Percentiles rank a stretch among this genome's conserved stretches.
phyloP scores from a whole-genome alignment of 2,888 invertebrate genomes.

The Heliconius aoede region DNA sequence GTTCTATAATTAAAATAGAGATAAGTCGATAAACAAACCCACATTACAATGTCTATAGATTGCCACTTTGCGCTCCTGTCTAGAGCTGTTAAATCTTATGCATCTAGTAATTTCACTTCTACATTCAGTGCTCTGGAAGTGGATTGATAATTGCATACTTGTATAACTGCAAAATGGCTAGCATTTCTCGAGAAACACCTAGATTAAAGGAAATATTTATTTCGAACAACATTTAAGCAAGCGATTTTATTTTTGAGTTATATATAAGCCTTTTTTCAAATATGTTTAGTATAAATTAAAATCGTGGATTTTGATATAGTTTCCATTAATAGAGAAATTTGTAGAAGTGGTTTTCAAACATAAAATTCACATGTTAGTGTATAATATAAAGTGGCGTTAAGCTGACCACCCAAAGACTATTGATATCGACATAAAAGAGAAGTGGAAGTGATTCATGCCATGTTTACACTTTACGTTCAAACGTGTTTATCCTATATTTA shows the following conservation, averaged over 20 bases:
- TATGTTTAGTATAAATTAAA: too few relatives aligned
- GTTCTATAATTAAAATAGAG: too few relatives aligned
- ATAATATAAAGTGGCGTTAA: slow-evolving; percentile 1
- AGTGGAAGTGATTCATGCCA: neutral
- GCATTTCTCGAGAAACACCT: neutral
- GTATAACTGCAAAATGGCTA: neutral
- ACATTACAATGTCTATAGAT: neutral
- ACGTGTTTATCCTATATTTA: neutral
- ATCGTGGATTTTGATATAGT: too few relatives aligned
- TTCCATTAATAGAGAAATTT: too few relatives aligned
- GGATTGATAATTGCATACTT: neutral
- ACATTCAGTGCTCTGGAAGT: neutral
- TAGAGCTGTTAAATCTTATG: neutral
- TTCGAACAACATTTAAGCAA: too few relatives aligned
- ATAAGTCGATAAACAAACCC: neutral
- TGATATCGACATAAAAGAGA: slow-evolving; percentile 16
- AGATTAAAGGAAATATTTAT: neutral
- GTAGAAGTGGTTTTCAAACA: neutral
- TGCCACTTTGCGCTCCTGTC: neutral
- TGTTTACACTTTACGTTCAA: slow-evolving; percentile 1
- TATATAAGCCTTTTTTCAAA: too few relatives aligned
- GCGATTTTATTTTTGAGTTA: too few relatives aligned
- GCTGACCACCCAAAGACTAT: slow-evolving; percentile 11
- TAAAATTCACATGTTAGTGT: neutral
- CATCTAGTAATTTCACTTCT: neutral